These are phyloP conservation scores for Mus spretus DNA, from an alignment of 2,797 vertebrate genomes.

Conservation along the genomic window DNA sequence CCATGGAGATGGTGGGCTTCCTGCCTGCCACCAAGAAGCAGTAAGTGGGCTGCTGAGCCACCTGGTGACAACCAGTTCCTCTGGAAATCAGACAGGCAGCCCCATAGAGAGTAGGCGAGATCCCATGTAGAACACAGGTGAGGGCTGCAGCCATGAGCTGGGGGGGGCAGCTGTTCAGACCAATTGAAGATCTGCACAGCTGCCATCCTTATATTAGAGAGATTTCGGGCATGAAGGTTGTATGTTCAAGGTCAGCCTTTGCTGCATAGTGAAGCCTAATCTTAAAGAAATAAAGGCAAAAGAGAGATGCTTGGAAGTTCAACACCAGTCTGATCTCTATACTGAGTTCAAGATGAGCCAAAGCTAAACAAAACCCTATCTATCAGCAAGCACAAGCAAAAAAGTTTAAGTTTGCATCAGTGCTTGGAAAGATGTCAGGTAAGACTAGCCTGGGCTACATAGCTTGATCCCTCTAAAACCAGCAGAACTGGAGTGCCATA, in stretches of 20 bases:
- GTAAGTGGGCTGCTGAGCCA: slow-evolving; percentile 88
- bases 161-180: not conserved
- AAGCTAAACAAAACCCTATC: not conserved
- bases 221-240: not conserved
- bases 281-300: not conserved
- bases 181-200: not conserved
- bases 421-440: not conserved
- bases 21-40: slow-evolving; percentile 97
- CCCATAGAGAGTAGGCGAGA: not conserved
- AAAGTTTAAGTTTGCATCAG: not conserved
- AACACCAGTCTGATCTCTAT: not conserved
- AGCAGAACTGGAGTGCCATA: not conserved
- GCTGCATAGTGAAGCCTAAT: not conserved
- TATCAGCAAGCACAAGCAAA: not conserved
- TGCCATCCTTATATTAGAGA: not conserved
- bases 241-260: not conserved
- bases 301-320: not conserved
- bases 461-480: too few relatives aligned
- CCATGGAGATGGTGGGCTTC: slow-evolving; percentile 99
- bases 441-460: not conserved
- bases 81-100: not conserved
- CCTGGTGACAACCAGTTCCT: not conserved
- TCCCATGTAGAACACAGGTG: not conserved
- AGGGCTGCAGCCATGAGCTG: not conserved
- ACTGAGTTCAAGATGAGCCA: not conserved